Percentiles rank a stretch among this genome's conserved stretches.
These are phyloP conservation scores for Malacosoma neustria DNA, from an alignment of 2,888 invertebrate genomes.

Conservation along the genomic window DNA sequence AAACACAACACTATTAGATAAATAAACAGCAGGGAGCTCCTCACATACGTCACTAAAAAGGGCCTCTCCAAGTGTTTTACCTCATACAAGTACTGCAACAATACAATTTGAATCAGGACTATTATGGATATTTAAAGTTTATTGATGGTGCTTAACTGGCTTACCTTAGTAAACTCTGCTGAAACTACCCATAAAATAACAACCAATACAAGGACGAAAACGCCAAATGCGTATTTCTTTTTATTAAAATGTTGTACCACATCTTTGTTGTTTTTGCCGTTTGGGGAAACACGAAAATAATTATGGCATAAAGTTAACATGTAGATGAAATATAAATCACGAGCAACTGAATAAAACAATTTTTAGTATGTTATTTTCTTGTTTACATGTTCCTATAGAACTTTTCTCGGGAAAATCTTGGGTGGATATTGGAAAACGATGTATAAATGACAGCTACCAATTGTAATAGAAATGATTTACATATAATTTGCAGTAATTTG, in stretches of 20 bases:
- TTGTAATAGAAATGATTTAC: too few relatives aligned
- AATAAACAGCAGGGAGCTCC: constrained; percentile 94
- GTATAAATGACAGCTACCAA: too few relatives aligned
- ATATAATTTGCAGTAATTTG: too few relatives aligned
- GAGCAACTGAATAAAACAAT: not conserved
- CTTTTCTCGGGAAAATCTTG: not conserved
- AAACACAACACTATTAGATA: constrained; percentile 93
- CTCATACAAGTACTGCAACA: constrained; percentile 84
- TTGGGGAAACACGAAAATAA: constrained; percentile 54
- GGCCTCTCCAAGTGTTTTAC: constrained; percentile 93
- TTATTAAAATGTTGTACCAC: constrained; percentile 45
- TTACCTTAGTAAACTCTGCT: constrained; percentile 94
- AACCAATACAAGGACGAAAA: constrained; percentile 90
- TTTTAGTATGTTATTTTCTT: not conserved
- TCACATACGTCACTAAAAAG: constrained; percentile 96
- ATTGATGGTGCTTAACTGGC: constrained; percentile 5
- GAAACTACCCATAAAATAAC: constrained; percentile 97
- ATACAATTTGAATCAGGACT: not conserved
- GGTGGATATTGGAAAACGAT: too few relatives aligned
- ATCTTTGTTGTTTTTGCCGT: constrained; percentile 56
- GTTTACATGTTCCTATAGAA: not conserved
- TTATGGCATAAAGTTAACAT: constrained; percentile 72
- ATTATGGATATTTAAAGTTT: not conserved
- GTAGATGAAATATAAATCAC: constrained; percentile 28
- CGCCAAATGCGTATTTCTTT: constrained; percentile 83